Evolutionary conservation across 2,797 vertebrate genomes (phyloP).

Genomic region (Microtus californicus): DNA sequence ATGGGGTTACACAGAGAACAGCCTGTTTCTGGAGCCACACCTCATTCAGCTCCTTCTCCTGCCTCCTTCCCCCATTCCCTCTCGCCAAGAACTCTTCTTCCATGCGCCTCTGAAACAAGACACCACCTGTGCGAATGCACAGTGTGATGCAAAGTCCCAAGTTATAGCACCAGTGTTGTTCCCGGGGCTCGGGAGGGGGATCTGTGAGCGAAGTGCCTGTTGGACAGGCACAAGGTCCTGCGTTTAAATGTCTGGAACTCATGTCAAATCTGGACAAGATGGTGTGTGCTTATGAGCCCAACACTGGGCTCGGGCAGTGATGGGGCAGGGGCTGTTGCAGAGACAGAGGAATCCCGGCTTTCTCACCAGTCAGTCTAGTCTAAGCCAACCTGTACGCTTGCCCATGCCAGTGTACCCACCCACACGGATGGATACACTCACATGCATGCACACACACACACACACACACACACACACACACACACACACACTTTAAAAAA

Average conservation of each 20-base stretch:
- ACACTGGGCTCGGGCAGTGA: not conserved
- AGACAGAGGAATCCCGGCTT: not conserved
- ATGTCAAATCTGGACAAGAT: not conserved
- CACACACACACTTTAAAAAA: not conserved
- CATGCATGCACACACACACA: too few relatives aligned
- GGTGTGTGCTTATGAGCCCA: not conserved
- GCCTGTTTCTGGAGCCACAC: not conserved
- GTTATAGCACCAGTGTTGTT: not conserved
- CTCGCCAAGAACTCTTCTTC: not conserved
- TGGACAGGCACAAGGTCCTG: not conserved
- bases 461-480: too few relatives aligned
- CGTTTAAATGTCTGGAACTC: not conserved
- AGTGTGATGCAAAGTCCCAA: not conserved
- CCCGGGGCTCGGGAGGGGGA: not conserved
- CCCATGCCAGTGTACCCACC: too few relatives aligned
- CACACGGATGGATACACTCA: not conserved
- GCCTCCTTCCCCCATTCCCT: not conserved
- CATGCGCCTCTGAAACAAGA: not conserved
- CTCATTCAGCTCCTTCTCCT: not conserved
- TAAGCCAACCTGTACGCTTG: not conserved
- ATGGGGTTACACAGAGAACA: not conserved
- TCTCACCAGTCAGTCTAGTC: not conserved
- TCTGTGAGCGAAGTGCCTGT: not conserved
- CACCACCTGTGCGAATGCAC: not conserved
- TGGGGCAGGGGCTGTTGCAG: not conserved